Conservation (phyloP, 2,113 vertebrate species). For the Dryoscopus gambensis region DNA sequence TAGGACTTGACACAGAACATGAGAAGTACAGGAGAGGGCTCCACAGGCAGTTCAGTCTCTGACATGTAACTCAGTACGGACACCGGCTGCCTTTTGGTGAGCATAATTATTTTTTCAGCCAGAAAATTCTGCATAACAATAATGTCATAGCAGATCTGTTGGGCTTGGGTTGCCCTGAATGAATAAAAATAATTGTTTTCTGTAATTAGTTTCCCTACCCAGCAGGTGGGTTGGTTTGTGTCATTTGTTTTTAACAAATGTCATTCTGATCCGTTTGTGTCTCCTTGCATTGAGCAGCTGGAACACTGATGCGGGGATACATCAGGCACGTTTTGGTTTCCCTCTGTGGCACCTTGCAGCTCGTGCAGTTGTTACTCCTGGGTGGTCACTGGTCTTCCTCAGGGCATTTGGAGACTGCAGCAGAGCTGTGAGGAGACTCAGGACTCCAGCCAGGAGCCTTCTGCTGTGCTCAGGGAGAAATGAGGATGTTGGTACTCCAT, state of each 20-base stretch:
- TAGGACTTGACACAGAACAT: not conserved
- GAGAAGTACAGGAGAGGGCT: not conserved
- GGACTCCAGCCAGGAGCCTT: not conserved
- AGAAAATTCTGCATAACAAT: not conserved
- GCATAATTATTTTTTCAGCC: not conserved
- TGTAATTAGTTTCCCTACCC: not conserved
- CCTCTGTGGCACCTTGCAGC: not conserved
- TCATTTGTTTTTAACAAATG: not conserved
- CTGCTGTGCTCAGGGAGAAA: not conserved
- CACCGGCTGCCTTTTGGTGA: not conserved
- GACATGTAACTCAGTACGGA: not conserved
- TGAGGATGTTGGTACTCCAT: fast-evolving
- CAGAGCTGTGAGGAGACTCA: not conserved
- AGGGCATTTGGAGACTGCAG: not conserved
- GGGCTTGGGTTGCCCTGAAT: not conserved
- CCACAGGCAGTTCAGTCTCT: not conserved
- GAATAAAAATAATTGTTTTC: not conserved
- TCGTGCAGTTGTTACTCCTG: not conserved
- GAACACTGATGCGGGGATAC: not conserved
- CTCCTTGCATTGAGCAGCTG: not conserved
- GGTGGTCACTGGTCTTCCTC: not conserved
- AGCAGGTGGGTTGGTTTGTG: not conserved
- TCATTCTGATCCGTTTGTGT: not conserved
- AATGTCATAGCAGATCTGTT: not conserved
- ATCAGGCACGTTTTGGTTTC: not conserved